Conservation (phyloP, 1,140 invertebrate genomes). For the Hesperophylax magnus region DNA sequence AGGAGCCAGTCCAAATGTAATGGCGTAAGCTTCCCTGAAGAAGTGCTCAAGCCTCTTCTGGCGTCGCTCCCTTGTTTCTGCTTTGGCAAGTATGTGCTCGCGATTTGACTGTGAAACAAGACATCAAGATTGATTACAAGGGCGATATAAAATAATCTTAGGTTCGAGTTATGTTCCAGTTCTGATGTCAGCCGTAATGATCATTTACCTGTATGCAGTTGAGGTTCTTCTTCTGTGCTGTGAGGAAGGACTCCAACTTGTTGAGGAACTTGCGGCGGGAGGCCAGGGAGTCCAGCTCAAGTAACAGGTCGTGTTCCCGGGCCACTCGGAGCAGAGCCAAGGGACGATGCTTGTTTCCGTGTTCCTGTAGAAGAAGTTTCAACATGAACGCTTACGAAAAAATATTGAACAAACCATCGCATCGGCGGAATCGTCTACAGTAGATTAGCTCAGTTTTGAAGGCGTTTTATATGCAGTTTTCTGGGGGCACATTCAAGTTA, state of each 20-base stretch:
- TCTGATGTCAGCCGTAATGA: not conserved
- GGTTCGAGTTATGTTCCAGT: not conserved
- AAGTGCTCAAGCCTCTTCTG: conserved; percentile 97
- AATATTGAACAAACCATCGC: too few relatives aligned
- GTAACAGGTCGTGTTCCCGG: conserved; percentile 95
- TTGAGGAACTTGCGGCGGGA: conserved; percentile 91
- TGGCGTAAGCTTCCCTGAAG: conserved; percentile 97
- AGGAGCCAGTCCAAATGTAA: conserved; percentile 90
- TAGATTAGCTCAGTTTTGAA: too few relatives aligned
- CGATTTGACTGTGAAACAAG: conserved; percentile 68
- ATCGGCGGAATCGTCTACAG: too few relatives aligned
- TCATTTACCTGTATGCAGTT: conserved; percentile 75
- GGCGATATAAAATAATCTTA: not conserved
- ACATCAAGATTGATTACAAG: too few relatives aligned
- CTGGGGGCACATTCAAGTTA: not conserved
- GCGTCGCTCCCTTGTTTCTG: conserved; percentile 95
- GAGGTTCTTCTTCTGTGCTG: conserved; percentile 86
- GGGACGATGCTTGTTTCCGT: conserved; percentile 83
- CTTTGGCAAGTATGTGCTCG: conserved; percentile 92
- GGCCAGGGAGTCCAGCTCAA: conserved; percentile 89
- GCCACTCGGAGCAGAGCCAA: conserved; percentile 89
- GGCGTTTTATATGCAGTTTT: conserved; percentile 6
- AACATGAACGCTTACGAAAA: too few relatives aligned
- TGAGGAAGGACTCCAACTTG: conserved; percentile 89
- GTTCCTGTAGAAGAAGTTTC: conserved; percentile 70